phyloP scores from a whole-genome alignment of 1,140 invertebrate species.

The Phenacoccus solenopsis region DNA sequence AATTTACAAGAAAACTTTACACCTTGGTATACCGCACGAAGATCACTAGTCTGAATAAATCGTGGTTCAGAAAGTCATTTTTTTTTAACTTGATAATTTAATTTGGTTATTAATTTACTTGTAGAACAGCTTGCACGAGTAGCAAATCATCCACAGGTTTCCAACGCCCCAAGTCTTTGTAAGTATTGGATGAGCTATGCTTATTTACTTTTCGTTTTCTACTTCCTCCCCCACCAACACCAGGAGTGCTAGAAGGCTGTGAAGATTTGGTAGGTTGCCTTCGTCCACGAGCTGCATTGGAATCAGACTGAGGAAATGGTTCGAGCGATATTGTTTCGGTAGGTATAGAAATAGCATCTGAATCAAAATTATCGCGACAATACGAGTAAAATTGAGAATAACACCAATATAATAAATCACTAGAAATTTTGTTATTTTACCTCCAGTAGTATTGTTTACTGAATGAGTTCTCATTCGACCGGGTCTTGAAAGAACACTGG shows the following conservation, averaged over 20 bases:
- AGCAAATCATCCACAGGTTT: constrained; percentile 93
- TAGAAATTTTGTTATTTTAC: not conserved
- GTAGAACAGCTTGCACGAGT: constrained; percentile 83
- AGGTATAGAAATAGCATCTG: not conserved
- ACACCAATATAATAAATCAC: no score
- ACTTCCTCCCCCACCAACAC: not conserved
- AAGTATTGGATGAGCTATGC: not conserved
- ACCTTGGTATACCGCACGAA: constrained; percentile 73
- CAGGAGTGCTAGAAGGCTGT: not conserved
- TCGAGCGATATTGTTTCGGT: not conserved
- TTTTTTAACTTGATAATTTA: no score
- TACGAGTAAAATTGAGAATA: no score
- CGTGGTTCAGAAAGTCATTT: not conserved
- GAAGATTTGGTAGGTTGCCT: not conserved
- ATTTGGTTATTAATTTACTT: no score
- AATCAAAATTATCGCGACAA: not conserved
- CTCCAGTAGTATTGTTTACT: constrained; percentile 31
- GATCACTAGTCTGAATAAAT: constrained; percentile 62
- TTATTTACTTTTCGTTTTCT: not conserved
- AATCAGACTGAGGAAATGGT: not conserved
- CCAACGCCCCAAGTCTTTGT: constrained; percentile 84
- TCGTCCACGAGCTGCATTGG: not conserved
- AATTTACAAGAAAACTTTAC: constrained; percentile 95
- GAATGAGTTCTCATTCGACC: constrained; percentile 39
- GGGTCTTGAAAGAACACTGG: constrained; percentile 25